Evolutionary conservation across 2,113 vertebrate species (phyloP).

Genomic region (Hemicordylus capensis): DNA sequence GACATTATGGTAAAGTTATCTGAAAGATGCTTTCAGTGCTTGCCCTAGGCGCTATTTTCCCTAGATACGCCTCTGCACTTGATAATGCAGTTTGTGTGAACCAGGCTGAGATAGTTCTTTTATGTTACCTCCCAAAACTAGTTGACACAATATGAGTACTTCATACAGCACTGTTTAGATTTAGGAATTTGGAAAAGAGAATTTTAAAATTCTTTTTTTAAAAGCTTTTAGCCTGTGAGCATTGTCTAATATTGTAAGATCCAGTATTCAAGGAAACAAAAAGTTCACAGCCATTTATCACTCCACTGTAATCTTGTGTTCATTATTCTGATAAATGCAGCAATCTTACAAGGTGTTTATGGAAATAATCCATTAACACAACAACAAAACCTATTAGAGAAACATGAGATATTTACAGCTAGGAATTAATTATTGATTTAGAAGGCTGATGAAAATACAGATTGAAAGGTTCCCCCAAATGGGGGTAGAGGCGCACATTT

Average conservation of each 20-base stretch:
- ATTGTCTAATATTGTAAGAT: not conserved
- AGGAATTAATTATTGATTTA: not conserved
- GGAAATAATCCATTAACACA: constrained; percentile 3
- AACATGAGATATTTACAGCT: not conserved
- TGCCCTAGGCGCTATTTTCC: too few species aligned
- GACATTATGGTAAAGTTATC: too few species aligned
- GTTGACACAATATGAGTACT: not conserved
- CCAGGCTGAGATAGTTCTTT: not conserved
- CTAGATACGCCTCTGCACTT: too few species aligned
- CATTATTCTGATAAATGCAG: not conserved
- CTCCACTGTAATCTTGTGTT: not conserved
- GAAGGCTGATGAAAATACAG: not conserved
- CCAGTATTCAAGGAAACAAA: constrained; percentile 13
- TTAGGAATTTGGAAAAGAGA: constrained; percentile 1
- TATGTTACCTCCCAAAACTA: not conserved
- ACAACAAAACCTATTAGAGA: not conserved
- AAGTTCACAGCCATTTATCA: not conserved
- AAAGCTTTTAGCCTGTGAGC: not conserved
- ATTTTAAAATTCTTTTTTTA: constrained; percentile 14
- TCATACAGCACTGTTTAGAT: too few species aligned
- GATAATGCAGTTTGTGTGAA: not conserved
- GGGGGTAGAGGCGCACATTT: not conserved
- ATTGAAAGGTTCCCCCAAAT: not conserved
- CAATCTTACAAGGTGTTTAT: not conserved
- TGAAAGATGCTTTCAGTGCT: too few species aligned